phyloP scores from a whole-genome alignment of 2,888 invertebrate genomes.

The Mesopsocus fuscifrons region DNA sequence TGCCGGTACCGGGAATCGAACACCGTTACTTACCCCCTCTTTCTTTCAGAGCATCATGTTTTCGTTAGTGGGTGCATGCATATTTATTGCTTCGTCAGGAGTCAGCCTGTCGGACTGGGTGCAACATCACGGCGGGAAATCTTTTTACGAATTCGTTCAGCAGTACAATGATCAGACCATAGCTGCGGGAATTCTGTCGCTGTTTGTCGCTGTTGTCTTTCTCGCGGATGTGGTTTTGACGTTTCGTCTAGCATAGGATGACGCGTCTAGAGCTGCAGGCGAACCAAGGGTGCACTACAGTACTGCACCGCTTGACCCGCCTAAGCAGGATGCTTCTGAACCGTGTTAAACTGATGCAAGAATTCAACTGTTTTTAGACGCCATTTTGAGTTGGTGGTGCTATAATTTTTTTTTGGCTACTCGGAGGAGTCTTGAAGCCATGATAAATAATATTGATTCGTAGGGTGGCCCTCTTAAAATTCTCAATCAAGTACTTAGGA shows the following conservation, averaged over 20 bases:
- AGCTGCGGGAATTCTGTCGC: conserved; percentile 2
- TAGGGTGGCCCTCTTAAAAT: no score
- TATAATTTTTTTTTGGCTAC: no score
- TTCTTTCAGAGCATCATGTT: conserved; percentile 2
- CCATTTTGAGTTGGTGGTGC: no score
- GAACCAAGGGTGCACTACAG: background rate
- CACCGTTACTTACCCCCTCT: no score
- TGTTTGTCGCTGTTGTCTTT: conserved; percentile 4
- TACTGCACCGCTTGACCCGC: background rate
- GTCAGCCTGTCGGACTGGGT: background rate
- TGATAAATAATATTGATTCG: no score
- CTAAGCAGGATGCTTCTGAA: background rate
- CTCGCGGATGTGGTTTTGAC: background rate
- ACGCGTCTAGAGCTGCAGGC: background rate
- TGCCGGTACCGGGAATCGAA: no score
- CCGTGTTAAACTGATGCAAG: background rate
- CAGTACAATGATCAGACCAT: conserved; percentile 9
- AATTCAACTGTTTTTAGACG: no score
- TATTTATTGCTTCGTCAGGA: conserved; percentile 1
- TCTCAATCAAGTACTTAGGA: no score
- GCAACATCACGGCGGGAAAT: background rate
- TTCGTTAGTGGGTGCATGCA: conserved; percentile 5
- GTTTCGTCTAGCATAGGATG: conserved; percentile 2
- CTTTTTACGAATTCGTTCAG: conserved; percentile 1
- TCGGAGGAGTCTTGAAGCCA: no score